Evolutionary conservation across 2,888 invertebrate species (phyloP).

Genomic region (Polymixis lichenea): DNA sequence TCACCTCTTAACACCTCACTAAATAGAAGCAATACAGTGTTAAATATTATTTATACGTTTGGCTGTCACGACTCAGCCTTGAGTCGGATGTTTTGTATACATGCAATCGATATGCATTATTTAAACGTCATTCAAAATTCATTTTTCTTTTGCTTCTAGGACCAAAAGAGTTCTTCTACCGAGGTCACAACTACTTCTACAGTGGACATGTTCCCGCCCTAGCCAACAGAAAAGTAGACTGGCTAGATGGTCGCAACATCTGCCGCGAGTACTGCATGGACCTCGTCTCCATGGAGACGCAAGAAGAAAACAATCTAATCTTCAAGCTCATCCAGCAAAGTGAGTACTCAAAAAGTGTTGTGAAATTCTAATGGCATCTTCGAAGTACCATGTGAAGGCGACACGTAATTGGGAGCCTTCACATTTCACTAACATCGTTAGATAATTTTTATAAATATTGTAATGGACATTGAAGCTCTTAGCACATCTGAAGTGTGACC

Average conservation of each 20-base stretch:
- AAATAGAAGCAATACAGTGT: constrained; percentile 60
- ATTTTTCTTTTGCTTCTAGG: constrained; percentile 89
- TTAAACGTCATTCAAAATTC: constrained; percentile 14
- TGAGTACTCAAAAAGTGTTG: constrained; percentile 73
- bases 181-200: constrained; percentile 97
- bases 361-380: constrained; percentile 51
- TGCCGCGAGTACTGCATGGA: constrained; percentile 99
- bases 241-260: constrained; percentile 97
- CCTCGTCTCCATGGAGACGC: constrained; percentile 96
- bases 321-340: constrained; percentile 97
- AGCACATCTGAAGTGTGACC: constrained; percentile 51
- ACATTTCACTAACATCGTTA: constrained; percentile 59
- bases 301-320: constrained; percentile 97
- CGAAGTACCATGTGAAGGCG: constrained; percentile 48
- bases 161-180: constrained; percentile 97
- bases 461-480: constrained; percentile 58
- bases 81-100: constrained; percentile 28
- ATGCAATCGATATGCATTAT: constrained; percentile 35
- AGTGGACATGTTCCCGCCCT: constrained; percentile 95
- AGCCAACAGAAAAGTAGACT: constrained; percentile 95
- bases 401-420: constrained; percentile 64
- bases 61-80: constrained; percentile 67
- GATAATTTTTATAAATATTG: constrained; percentile 56
- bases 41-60: constrained; percentile 65
- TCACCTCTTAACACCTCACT: constrained; percentile 69